Base-by-base conservation (phyloP, 2,113 vertebrate genomes). In the Nyctibius bracteatus region DNA sequence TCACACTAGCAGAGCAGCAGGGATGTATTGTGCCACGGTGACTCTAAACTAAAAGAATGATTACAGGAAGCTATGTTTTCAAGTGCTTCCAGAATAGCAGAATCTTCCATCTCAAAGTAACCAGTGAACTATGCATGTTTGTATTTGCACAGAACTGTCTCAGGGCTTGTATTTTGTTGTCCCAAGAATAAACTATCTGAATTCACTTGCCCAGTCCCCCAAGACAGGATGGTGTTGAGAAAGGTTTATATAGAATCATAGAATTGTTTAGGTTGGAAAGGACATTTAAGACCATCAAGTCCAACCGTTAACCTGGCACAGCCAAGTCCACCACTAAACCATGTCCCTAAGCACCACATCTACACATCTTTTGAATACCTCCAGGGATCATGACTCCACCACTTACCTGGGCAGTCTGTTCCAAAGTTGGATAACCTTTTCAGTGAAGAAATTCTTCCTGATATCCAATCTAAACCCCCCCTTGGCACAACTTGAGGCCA, bases 181-280 rank as follows among this genome's bases (percentile, higher is more conserved):
- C 15, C 31, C 15, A 63, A 63, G 30, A 49, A 27, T 12, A 70
- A 92, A 8, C 1, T 43, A 14, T 12, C 5, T 24, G 25, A 83
- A 28, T 43, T 55, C 35, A 73, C 4, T 19, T 41, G 8, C 5
- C 6, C 9, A 35, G 2, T 3, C 4, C 15, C 8, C 2, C 3
- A 44, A 22, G 22, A 25, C 6, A 78, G 14, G 23, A 55, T 24
- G 1, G 3, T n/a, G 18, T 68, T 81, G 9, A 25, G 14, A 81
- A 35, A 70, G 21, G 21, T 8, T 30, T 35, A 13, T 83, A 52
- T 13, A 27, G 25, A 52, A 52, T 52, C 51, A 25, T 54, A 54
- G 54, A 31, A 31, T 55, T 10, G 19, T 31, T 55, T 31, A 19
- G 30, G 17, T 55, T 55, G 54, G 54, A 31, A 20, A 31, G 30